These are phyloP conservation scores for Crocallis elinguaria DNA, from an alignment of 2,888 invertebrate species.

Conservation along the genomic window DNA sequence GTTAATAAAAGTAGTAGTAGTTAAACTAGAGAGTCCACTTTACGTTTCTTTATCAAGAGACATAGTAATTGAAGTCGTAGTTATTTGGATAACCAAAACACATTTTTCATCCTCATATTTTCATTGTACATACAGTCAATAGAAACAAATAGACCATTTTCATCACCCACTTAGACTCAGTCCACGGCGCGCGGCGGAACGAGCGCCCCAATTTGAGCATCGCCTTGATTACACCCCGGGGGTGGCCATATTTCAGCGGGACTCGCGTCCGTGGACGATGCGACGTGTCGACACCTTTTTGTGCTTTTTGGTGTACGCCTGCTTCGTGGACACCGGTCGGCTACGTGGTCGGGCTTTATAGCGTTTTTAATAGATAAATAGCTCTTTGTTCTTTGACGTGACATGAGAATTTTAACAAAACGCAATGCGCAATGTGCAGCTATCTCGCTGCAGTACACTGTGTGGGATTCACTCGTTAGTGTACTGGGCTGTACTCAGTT, in stretches of 20 bases:
- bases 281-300: constrained; percentile 65
- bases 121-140: too few relatives aligned
- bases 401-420: constrained; percentile 49
- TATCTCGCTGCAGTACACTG: constrained; percentile 33
- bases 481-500: not conserved
- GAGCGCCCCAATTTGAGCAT: not conserved
- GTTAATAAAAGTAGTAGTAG: too few relatives aligned
- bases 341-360: constrained; percentile 58
- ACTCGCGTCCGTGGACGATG: constrained; percentile 36
- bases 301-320: constrained; percentile 45
- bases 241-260: constrained; percentile 66
- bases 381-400: constrained; percentile 52
- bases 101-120: too few relatives aligned
- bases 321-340: constrained; percentile 47
- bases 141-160: too few relatives aligned
- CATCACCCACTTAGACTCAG: too few relatives aligned
- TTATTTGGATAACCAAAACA: too few relatives aligned
- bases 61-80: too few relatives aligned
- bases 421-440: constrained; percentile 37
- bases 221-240: constrained; percentile 22
- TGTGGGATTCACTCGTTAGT: constrained; percentile 31
- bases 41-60: too few relatives aligned
- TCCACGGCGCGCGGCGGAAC: too few relatives aligned
- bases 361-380: constrained; percentile 62
- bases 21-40: too few relatives aligned